Base-by-base conservation (phyloP, 1,140 invertebrate species). In the Ruditapes philippinarum region DNA sequence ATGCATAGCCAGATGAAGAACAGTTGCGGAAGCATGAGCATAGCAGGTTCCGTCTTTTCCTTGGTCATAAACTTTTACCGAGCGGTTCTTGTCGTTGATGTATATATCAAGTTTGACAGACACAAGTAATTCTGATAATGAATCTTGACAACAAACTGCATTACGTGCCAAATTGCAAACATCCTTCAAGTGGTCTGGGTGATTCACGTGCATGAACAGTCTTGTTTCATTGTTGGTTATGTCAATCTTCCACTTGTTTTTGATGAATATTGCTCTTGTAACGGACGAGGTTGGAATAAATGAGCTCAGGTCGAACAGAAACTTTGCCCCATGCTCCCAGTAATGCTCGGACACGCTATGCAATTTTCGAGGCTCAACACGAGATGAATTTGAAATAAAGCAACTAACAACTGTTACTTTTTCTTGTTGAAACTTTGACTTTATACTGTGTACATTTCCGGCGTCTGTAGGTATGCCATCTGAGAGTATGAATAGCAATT, bases 261-360 rank as follows among this genome's bases (percentile, higher is more conserved):
- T 57, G 38, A 87, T 25, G n/a, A 88, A 54, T 31, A 88, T 80
- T 22, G 76, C 54, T 5, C 76, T 19, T 7, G 85, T 70, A 0
- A 87, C 9, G 14, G 62, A 25, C 25, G 38, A 7, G 5, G 49
- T 60, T 0, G 84, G 70, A 9, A 87, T 60, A 0, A 22, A 5
- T 42, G 84, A 87, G 40, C 84, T 87, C 33, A 87, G n/a, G 19
- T 60, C 42, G 38, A 87, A 87, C 40, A 87, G 49, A 57, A 78
- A 78, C 11, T 62, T 62, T 33, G 84, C 84, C 17, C 73, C 70
- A 7, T 31, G 7, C 1, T 78, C 70, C 84, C 84, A 87, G 19
- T 42, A 0, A 4, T 38, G 25, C 25, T 78, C 25, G 38, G 42
- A n/a, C 17, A 9, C 25, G 45, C 73, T 65, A 31, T 74, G 78